phyloP scores from a whole-genome alignment of 2,797 vertebrate species.

The Sardinella longiceps region DNA sequence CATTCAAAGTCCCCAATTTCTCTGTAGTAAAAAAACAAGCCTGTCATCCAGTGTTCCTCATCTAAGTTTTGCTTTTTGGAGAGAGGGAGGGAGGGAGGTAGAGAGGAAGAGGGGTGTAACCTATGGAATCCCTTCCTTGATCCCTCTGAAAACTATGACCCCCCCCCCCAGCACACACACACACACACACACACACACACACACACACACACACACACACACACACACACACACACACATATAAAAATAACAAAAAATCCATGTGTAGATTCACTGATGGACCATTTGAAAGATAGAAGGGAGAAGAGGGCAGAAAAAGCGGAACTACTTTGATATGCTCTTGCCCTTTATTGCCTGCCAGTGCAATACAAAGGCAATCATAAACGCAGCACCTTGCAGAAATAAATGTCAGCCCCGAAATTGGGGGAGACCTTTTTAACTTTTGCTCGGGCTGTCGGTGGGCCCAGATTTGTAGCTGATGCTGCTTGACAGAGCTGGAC shows the following conservation, averaged over 20 bases:
- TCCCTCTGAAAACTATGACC: too few relatives aligned
- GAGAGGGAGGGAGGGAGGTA: not conserved
- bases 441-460: conserved; percentile 36
- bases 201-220: too few relatives aligned
- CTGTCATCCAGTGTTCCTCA: not conserved
- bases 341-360: conserved; percentile 61
- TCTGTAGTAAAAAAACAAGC: conserved; percentile 44
- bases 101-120: not conserved
- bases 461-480: conserved; percentile 41
- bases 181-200: too few relatives aligned
- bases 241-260: not conserved
- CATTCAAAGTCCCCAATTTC: conserved; percentile 51
- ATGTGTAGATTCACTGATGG: not conserved
- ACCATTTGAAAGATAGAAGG: not conserved
- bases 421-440: conserved; percentile 47
- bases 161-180: too few relatives aligned
- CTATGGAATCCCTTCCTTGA: conserved; percentile 22
- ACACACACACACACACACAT: too few relatives aligned
- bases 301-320: conserved; percentile 34
- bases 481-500: conserved; percentile 46
- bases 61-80: not conserved
- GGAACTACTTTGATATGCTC: conserved; percentile 41
- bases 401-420: conserved; percentile 64
- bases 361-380: conserved; percentile 47
- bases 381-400: conserved; percentile 43